These are phyloP conservation scores for Taxidea taxus DNA, from an alignment of 2,113 vertebrate genomes.

Conservation along the genomic window DNA sequence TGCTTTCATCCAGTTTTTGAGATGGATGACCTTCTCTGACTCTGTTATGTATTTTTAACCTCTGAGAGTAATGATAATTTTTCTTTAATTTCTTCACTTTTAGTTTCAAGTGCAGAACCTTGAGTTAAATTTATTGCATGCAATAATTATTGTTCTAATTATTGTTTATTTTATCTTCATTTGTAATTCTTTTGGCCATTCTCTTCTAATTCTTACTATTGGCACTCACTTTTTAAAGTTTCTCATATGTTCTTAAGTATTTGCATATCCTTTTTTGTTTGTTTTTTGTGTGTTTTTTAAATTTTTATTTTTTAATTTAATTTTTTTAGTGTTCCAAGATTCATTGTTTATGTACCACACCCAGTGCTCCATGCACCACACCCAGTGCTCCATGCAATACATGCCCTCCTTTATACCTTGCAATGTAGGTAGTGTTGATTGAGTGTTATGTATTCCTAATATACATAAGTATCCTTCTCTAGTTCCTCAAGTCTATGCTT, in stretches of 20 bases:
- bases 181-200: not conserved
- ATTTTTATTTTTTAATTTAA: no score
- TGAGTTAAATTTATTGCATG: not conserved
- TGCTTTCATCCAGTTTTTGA: constrained; percentile 15
- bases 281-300: no score
- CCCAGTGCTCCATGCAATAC: no score
- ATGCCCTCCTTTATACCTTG: no score
- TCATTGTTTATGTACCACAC: no score
- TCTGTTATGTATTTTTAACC: not conserved
- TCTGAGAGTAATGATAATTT: not conserved
- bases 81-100: constrained; percentile 24
- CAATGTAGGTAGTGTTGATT: not conserved
- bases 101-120: not conserved
- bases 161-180: constrained; percentile 13
- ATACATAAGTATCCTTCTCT: not conserved
- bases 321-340: no score
- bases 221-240: not conserved
- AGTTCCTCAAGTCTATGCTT: not conserved
- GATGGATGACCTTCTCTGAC: not conserved
- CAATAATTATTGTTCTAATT: not conserved
- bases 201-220: not conserved
- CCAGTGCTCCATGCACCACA: no score
- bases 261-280: not conserved
- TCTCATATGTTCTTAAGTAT: not conserved
- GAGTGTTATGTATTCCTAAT: not conserved